Conservation (phyloP, 37 sponge, comb jelly and placozoan species). For the Lycopodina hypogea region DNA sequence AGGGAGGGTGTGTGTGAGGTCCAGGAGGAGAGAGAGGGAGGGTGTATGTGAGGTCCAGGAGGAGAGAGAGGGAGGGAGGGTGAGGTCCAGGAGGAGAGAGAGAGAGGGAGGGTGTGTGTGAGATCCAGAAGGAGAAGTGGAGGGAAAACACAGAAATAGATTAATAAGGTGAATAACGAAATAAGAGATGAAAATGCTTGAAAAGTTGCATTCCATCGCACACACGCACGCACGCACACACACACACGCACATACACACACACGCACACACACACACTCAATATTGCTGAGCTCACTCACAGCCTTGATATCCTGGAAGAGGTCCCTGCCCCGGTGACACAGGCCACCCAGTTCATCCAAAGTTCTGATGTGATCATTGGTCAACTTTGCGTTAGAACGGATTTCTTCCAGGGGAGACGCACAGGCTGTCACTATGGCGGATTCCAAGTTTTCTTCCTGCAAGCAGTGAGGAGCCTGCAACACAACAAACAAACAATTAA, state of each 20-base stretch:
- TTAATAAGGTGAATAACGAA: neutral
- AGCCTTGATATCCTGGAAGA: slow-evolving; percentile 55
- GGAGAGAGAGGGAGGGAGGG: neutral
- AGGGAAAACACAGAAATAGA: neutral
- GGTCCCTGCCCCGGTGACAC: slow-evolving; percentile 39
- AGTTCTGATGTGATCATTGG: slow-evolving; percentile 35
- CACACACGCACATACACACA: slow-evolving; percentile 1
- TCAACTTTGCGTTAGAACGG: slow-evolving; percentile 50
- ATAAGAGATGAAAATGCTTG: neutral
- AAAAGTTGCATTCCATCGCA: neutral
- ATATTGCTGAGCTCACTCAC: too few species aligned
- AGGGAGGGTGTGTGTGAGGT: neutral
- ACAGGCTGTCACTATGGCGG: slow-evolving; percentile 41
- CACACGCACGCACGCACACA: neutral
- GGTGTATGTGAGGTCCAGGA: neutral
- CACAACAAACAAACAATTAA: too few species aligned
- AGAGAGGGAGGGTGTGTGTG: neutral
- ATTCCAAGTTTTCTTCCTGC: slow-evolving; percentile 24
- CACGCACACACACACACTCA: neutral
- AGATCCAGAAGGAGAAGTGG: neutral
- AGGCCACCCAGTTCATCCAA: slow-evolving; percentile 52
- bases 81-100: neutral
- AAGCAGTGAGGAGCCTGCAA: slow-evolving; percentile 65
- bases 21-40: too few species aligned
- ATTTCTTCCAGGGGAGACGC: slow-evolving; percentile 51